Conservation (phyloP, 2,797 vertebrate species). For the Rhinogobio ventralis region DNA sequence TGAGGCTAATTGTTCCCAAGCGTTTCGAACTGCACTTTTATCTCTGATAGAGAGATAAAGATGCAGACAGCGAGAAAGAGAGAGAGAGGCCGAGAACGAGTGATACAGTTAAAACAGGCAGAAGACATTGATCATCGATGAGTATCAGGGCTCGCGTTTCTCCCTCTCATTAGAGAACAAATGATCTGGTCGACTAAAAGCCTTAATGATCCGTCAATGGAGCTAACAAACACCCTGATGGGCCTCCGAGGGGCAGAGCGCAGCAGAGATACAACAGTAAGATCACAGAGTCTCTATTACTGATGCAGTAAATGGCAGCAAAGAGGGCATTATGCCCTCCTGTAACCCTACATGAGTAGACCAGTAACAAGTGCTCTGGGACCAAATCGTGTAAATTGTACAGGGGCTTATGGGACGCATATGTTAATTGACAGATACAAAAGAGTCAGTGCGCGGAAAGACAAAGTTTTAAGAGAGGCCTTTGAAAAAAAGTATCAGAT, state of each 20-base stretch:
- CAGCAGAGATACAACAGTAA: neutral
- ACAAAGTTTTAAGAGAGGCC: neutral
- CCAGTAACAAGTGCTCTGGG: slow-evolving; percentile 29
- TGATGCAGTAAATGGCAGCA: slow-evolving; percentile 30
- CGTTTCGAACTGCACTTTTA: slow-evolving; percentile 64
- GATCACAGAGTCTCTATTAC: slow-evolving; percentile 29
- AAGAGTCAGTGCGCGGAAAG: slow-evolving; percentile 18
- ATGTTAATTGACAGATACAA: slow-evolving; percentile 22
- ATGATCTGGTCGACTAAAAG: slow-evolving; percentile 46
- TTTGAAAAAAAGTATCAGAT: slow-evolving; percentile 4
- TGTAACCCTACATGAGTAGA: slow-evolving; percentile 26
- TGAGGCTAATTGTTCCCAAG: slow-evolving; percentile 73
- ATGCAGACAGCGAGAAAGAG: slow-evolving; percentile 24
- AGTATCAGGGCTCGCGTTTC: slow-evolving; percentile 62
- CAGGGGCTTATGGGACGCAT: slow-evolving; percentile 25
- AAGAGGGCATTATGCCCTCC: slow-evolving; percentile 12
- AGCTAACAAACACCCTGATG: slow-evolving; percentile 57
- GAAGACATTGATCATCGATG: slow-evolving; percentile 71
- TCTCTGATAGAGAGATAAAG: slow-evolving; percentile 69
- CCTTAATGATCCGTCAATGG: slow-evolving; percentile 38
- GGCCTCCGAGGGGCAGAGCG: slow-evolving; percentile 2
- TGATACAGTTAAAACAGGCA: slow-evolving; percentile 45
- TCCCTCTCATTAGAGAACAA: slow-evolving; percentile 68
- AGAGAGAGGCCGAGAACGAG: slow-evolving; percentile 48
- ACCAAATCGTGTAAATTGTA: slow-evolving; percentile 27